Evolutionary conservation across 2,113 vertebrate species (phyloP).

Genomic region (Eidolon helvum): DNA sequence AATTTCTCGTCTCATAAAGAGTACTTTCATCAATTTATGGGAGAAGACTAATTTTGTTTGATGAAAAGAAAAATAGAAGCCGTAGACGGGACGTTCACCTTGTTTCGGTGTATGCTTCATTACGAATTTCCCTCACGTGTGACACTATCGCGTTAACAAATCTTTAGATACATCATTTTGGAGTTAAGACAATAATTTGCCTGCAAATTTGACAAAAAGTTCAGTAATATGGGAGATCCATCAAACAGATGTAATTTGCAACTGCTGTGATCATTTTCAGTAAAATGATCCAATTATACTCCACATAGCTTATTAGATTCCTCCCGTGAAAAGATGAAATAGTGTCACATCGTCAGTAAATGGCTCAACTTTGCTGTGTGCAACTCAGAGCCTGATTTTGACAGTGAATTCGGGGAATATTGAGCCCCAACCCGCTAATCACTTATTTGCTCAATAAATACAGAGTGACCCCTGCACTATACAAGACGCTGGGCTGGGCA

Average conservation of each 20-base stretch:
- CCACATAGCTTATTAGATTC: background rate
- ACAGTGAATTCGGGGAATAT: background rate
- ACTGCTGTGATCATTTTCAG: slow-evolving; percentile 65
- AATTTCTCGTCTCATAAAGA: background rate
- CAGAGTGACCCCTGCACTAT: background rate
- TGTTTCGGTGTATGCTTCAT: slow-evolving; percentile 21
- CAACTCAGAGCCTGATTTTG: background rate
- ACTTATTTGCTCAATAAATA: slow-evolving; percentile 1
- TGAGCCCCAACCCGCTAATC: background rate
- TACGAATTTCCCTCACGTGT: slow-evolving; percentile 28
- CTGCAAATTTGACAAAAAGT: slow-evolving; percentile 66
- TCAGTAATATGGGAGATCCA: slow-evolving; percentile 48
- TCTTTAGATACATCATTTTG: slow-evolving; percentile 63
- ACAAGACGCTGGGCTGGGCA: background rate
- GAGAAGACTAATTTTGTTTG: slow-evolving; percentile 61
- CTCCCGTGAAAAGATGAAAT: slow-evolving; percentile 30
- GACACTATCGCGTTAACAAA: slow-evolving; percentile 17
- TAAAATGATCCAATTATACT: slow-evolving; percentile 58
- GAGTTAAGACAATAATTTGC: slow-evolving; percentile 72
- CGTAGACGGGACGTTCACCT: background rate
- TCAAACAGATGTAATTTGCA: slow-evolving; percentile 68
- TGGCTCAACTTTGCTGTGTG: background rate
- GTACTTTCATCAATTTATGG: slow-evolving; percentile 27
- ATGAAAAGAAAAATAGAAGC: slow-evolving; percentile 37
- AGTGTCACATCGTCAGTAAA: slow-evolving; percentile 1